Evolutionary conservation across 2,113 vertebrate species (phyloP).

Genomic region (Heterocephalus glaber): DNA sequence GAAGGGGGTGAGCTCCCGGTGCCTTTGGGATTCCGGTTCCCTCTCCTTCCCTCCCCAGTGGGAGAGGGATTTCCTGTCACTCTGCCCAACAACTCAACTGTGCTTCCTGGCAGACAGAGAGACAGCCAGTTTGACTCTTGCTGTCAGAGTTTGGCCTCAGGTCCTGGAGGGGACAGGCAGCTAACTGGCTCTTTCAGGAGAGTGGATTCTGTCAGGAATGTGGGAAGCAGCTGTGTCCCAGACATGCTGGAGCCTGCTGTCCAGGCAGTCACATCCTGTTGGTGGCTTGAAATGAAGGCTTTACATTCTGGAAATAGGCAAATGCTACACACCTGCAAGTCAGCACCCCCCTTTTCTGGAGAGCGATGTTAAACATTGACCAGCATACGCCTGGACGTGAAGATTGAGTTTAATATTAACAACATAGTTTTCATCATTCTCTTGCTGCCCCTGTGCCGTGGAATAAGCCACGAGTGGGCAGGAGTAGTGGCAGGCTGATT

Average conservation of each 20-base stretch:
- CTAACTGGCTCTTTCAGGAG: conserved; percentile 1
- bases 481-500: not conserved
- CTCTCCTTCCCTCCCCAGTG: not conserved
- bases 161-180: not conserved
- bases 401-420: not conserved
- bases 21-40: not conserved
- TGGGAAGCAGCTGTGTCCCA: not conserved
- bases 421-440: not conserved
- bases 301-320: not conserved
- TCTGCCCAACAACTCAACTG: not conserved
- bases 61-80: not conserved
- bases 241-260: not conserved
- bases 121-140: not conserved
- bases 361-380: conserved; percentile 22
- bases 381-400: not conserved
- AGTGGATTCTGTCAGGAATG: not conserved
- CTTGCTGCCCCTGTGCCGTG: not conserved
- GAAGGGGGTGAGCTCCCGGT: not conserved
- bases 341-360: not conserved
- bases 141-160: not conserved
- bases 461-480: not conserved
- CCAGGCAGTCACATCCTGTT: fast-evolving
- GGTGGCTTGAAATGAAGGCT: not conserved
- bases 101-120: not conserved
- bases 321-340: not conserved